Conservation (phyloP, 1,140 invertebrate genomes). For the Ceratosolen solmsi region DNA sequence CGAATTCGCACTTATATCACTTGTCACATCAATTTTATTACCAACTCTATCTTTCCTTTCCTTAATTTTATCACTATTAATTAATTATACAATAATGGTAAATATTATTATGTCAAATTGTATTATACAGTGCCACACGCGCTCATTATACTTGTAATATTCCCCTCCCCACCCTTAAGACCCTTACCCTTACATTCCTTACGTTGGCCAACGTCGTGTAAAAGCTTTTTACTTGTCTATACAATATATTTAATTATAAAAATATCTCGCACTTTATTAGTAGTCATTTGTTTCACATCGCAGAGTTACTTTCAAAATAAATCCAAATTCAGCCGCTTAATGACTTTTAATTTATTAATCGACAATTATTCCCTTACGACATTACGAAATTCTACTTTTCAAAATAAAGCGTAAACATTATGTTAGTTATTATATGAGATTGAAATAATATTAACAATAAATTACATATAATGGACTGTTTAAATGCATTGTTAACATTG, state of each 20-base stretch:
- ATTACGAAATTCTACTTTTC: neutral
- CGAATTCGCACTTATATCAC: constrained; percentile 33
- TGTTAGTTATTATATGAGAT: neutral
- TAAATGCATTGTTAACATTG: constrained; percentile 1
- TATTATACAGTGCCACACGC: constrained; percentile 49
- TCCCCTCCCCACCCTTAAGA: neutral
- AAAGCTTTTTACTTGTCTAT: constrained; percentile 45
- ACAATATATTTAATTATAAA: constrained; percentile 50
- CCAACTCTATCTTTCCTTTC: neutral
- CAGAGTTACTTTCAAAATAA: neutral
- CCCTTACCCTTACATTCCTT: constrained; percentile 31
- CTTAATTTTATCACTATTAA: constrained; percentile 39
- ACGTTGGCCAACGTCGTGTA: constrained; percentile 32
- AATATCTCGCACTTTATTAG: constrained; percentile 7
- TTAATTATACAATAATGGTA: constrained; percentile 42
- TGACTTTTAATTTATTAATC: neutral
- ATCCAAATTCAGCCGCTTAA: neutral
- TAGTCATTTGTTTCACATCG: neutral
- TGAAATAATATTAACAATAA: neutral
- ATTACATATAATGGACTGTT: neutral
- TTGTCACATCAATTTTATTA: constrained; percentile 39
- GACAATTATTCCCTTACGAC: neutral
- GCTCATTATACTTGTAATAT: constrained; percentile 39
- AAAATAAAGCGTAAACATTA: neutral
- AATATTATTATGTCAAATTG: constrained; percentile 40